Evolutionary conservation across 2,888 invertebrate species (phyloP).

Genomic region (Congeria kusceri): DNA sequence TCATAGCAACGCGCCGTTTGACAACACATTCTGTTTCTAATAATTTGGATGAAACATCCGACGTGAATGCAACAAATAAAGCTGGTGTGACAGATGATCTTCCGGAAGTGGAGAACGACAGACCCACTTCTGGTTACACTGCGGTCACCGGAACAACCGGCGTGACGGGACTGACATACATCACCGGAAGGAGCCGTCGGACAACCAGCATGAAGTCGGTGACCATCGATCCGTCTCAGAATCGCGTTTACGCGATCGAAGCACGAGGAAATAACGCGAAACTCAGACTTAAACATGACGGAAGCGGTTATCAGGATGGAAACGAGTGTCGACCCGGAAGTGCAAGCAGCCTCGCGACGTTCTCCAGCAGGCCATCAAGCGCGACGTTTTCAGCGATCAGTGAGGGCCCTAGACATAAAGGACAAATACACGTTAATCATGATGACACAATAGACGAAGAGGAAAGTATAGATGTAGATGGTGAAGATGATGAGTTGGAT

Average conservation of each 20-base stretch:
- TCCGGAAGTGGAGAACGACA: constrained; percentile 35
- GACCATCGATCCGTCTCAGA: constrained; percentile 53
- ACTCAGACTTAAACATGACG: neutral
- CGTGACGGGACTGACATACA: constrained; percentile 30
- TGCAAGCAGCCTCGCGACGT: constrained; percentile 49
- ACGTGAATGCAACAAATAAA: constrained; percentile 34
- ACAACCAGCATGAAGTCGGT: constrained; percentile 40
- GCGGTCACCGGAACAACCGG: constrained; percentile 35
- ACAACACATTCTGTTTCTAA: constrained; percentile 21
- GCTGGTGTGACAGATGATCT: constrained; percentile 41
- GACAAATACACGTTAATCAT: neutral
- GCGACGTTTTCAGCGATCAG: constrained; percentile 5
- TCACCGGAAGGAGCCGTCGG: constrained; percentile 42
- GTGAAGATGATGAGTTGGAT: constrained; percentile 4
- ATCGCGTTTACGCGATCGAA: constrained; percentile 46
- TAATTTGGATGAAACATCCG: constrained; percentile 42
- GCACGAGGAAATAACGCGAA: constrained; percentile 7
- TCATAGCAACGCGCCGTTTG: constrained; percentile 11
- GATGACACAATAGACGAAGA: neutral
- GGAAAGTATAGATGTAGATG: constrained; percentile 3
- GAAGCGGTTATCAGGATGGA: constrained; percentile 12
- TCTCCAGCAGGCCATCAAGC: constrained; percentile 52
- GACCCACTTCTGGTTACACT: constrained; percentile 42
- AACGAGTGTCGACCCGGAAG: constrained; percentile 30
- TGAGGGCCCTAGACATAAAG: constrained; percentile 3